Evolutionary conservation across 1,140 invertebrate species (phyloP).

Genomic region (Oedothorax gibbosus): DNA sequence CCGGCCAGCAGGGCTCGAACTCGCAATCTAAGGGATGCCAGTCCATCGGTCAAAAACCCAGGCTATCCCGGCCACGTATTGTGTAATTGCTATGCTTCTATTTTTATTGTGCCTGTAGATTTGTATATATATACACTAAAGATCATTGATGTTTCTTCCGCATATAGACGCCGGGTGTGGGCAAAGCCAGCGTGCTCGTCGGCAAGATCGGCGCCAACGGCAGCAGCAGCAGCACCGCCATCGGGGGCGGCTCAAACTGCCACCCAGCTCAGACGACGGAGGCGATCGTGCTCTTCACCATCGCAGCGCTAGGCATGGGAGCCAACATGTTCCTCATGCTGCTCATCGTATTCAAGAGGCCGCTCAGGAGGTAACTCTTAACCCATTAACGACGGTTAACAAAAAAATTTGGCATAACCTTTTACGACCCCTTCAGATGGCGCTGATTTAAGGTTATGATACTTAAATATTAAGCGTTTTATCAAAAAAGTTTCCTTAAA

Average conservation of each 20-base stretch:
- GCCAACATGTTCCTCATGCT: constrained; percentile 85
- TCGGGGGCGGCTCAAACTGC: constrained; percentile 68
- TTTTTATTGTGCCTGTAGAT: neutral
- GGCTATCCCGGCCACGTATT: neutral
- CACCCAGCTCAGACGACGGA: constrained; percentile 84
- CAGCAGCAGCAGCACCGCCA: constrained; percentile 14
- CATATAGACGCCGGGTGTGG: constrained; percentile 54
- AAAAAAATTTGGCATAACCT: neutral
- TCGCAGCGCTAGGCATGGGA: constrained; percentile 83
- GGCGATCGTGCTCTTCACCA: constrained; percentile 80
- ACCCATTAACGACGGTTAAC: too few relatives aligned
- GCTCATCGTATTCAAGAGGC: constrained; percentile 72
- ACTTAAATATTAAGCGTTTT: neutral
- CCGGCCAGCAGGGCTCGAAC: too few relatives aligned
- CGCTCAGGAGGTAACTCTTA: constrained; percentile 66
- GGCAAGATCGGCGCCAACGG: constrained; percentile 41
- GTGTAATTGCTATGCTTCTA: neutral
- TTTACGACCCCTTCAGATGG: neutral
- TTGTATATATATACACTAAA: neutral
- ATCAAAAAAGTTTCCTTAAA: neutral
- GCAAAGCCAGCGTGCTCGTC: constrained; percentile 27
- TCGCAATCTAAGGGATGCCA: too few relatives aligned
- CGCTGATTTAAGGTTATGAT: neutral
- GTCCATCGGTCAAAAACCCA: too few relatives aligned
- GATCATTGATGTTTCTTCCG: neutral